Base-by-base conservation (phyloP, 2,888 invertebrate species). In the Atethmia centrago region DNA sequence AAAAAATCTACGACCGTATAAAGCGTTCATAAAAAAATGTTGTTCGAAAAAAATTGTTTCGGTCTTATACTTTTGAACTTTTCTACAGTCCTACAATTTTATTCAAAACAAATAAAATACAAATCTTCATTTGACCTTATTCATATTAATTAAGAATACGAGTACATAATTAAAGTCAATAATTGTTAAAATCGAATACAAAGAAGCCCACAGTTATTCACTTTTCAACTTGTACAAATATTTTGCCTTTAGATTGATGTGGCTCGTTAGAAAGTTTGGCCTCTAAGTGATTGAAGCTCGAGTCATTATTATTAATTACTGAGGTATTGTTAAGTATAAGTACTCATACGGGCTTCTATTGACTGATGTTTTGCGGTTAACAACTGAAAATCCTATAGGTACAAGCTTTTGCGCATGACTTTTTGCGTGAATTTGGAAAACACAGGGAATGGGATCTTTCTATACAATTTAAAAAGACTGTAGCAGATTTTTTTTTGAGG, bases 231-330 rank as follows among this genome's bases (percentile, higher is more conserved):
- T 80, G 80, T 87, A 83, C 64, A 85, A 86, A 87, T 86, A 87
- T 86, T 87, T 87, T 78, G 82, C 73, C 49, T 63, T 74, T 71
- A 68, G 77, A 82, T 74, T 87, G 74, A 78, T 79, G 81, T 40
- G 42, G 62, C 85, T 78, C 84, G 76, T 85, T 87, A 86, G 87
- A 87, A 84, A 81, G 84, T 81, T 74, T 77, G 77, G 70, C 80
- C 64, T 74, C 58, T 70, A 68, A 75, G 61, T 80, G 76, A 77
- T 84, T 83, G 82, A 78, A 85, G 83, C 77, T 79, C 73, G 63
- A 80, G 84, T 86, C 86, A 87, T 87, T 85, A 86, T 82, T 86
- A 86, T 85, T 86, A 87, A 86, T 86, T 87, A 84, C 78, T 56
- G 47, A 59, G 56, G 70, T 77, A 82, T 82, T 86, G 81, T 80